These are phyloP conservation scores for Rhinolophus sinicus DNA, from an alignment of 2,113 vertebrate species.

Conservation along the genomic window DNA sequence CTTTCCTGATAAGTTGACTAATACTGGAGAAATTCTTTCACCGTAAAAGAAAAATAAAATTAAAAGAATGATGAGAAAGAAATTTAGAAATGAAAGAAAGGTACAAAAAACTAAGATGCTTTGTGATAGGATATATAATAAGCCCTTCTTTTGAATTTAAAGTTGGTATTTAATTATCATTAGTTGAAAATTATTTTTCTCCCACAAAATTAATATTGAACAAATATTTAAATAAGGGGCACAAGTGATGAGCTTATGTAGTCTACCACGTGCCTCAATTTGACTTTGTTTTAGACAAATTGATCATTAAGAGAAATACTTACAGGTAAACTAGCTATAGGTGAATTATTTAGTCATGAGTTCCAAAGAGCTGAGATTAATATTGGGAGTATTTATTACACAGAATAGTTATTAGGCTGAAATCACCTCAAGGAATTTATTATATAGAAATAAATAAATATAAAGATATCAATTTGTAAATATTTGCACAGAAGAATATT, in stretches of 20 bases:
- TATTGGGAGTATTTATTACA: not conserved
- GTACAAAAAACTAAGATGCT: not conserved
- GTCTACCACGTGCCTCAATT: not conserved
- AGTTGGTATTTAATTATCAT: not conserved
- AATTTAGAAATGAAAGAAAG: not conserved
- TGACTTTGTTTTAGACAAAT: not conserved
- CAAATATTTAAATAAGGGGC: not conserved
- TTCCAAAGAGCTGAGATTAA: not conserved
- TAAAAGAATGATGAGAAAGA: not conserved
- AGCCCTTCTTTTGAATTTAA: not conserved
- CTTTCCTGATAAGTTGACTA: not conserved
- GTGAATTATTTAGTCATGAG: not conserved
- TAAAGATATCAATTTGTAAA: not conserved
- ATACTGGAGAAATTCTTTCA: not conserved
- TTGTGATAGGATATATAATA: not conserved
- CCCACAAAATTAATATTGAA: not conserved
- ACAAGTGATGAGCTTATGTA: not conserved
- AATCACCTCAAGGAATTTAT: not conserved
- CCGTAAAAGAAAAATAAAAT: not conserved
- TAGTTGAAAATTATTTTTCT: not conserved
- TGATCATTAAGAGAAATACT: not conserved
- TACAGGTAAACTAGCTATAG: not conserved
- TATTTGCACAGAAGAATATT: not conserved
- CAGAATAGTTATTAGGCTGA: not conserved
- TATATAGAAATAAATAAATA: not conserved